Conservation (phyloP, 2,888 invertebrate species). For the Idaea biselata region DNA sequence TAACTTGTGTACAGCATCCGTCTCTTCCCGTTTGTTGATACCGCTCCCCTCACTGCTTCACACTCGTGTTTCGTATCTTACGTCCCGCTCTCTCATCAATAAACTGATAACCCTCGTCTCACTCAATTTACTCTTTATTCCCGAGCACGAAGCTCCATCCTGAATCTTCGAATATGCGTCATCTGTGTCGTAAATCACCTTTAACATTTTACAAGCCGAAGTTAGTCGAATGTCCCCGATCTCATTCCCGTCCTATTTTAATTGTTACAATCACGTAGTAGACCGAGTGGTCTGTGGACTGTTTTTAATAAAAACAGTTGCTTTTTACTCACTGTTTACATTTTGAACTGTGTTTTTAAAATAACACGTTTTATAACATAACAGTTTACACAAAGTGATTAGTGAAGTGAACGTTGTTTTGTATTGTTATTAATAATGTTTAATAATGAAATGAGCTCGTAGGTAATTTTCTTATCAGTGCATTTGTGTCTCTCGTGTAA, state of each 20-base stretch:
- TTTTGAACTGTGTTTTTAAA: background rate
- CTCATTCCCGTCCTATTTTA: constrained; percentile 10
- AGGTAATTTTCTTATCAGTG: background rate
- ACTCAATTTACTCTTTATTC: background rate
- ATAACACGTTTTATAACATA: background rate
- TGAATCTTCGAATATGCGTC: background rate
- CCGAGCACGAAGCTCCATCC: constrained; percentile 1
- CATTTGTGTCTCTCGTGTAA: background rate
- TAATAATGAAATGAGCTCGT: background rate
- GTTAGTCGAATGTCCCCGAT: constrained; percentile 1
- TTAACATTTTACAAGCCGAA: constrained; percentile 1
- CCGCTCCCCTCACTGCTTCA: constrained; percentile 28
- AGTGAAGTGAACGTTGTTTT: background rate
- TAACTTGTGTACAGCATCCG: constrained; percentile 60
- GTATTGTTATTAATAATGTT: background rate
- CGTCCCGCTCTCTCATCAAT: background rate
- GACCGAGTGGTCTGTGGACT: constrained; percentile 8
- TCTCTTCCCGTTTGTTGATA: constrained; percentile 37
- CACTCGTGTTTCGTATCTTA: background rate
- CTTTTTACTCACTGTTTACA: constrained; percentile 3
- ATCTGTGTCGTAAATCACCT: background rate
- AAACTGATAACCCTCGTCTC: background rate
- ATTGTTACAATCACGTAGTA: constrained; percentile 35
- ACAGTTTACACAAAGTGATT: background rate
- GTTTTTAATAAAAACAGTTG: constrained; percentile 19